Conservation (phyloP, 1,140 invertebrate species). For the Ephestia elutella region DNA sequence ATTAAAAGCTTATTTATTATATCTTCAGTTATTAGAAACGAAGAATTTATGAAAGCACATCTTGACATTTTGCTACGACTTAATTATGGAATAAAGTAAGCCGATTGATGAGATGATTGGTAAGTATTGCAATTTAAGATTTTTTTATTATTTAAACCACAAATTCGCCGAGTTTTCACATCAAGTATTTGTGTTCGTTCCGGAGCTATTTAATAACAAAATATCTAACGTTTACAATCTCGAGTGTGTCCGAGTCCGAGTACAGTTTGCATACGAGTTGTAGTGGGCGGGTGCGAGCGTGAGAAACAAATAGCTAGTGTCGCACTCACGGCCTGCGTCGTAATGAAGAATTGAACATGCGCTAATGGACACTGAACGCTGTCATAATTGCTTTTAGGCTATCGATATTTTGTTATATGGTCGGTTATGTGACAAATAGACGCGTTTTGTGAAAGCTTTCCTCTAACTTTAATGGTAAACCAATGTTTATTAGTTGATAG, state of each 20-base stretch:
- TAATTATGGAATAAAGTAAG: too few species aligned
- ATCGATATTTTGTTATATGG: constrained; percentile 25
- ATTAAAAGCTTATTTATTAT: too few species aligned
- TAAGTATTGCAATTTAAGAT: too few species aligned
- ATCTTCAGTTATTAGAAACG: too few species aligned
- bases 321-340: constrained; percentile 45
- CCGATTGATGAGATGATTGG: too few species aligned
- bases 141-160: background rate
- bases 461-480: too few species aligned
- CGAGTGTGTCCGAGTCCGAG: background rate
- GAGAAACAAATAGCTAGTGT: constrained; percentile 64
- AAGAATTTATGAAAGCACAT: too few species aligned
- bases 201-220: background rate
- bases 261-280: constrained; percentile 28
- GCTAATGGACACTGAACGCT: constrained; percentile 22
- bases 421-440: constrained; percentile 15
- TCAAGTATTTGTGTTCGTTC: background rate
- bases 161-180: background rate
- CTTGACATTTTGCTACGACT: too few species aligned
- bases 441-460: too few species aligned
- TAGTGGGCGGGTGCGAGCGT: constrained; percentile 64
- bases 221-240: constrained; percentile 25
- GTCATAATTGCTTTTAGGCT: constrained; percentile 35
- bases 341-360: constrained; percentile 22
- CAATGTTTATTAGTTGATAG: too few species aligned